Evolutionary conservation across 2,113 vertebrate species (phyloP), one percentile per base, ranked within the genome.

Genomic region (Setophaga coronata): DNA sequence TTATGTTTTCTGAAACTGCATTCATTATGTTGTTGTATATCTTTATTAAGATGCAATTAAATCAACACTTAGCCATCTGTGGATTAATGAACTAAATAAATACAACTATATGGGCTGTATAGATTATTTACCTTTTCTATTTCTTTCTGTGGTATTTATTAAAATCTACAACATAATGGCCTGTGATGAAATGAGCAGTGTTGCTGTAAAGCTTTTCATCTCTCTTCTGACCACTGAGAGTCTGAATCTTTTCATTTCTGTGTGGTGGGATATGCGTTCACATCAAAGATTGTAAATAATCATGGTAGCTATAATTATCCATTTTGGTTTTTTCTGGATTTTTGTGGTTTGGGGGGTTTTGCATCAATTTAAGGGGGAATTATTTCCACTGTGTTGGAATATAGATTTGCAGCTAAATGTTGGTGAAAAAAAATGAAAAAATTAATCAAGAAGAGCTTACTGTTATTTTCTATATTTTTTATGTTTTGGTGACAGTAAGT

Each of bases 291-390:
- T 38, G 38, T 9, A 56, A 64, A 83, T 60, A 56, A 64, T 64
- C 2, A 7, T 2, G 11, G 19, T 29, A 79, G 5, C 12, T 66
- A 2, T 36, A 51, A 33, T 47, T 56, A 16, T 18, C 7, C 5
- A 73, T 72, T 8, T 21, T 3, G 3, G 3, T 7, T 53, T 19
- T 51, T 82, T 14, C 13, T 15, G 9, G 7, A 18, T 38, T 48
- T 88, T 42, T 10, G 5, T 47, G 3, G 2, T 9, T 10, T 45
- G 14, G 11, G 6, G 3, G 3, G 0, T 21, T 48, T 72, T 84
- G 1, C 2, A 5, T 56, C 15, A 51, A 1, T 60, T 69, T 50
- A 60, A 70, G 7, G 9, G 4, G 6, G 6, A 69, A 14, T 73
- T 87, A 25, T 40, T 79, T 82, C 10, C 7, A 14, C 17, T 23